Base-by-base conservation (phyloP, 2,888 invertebrate species). In the Myathropa florea region DNA sequence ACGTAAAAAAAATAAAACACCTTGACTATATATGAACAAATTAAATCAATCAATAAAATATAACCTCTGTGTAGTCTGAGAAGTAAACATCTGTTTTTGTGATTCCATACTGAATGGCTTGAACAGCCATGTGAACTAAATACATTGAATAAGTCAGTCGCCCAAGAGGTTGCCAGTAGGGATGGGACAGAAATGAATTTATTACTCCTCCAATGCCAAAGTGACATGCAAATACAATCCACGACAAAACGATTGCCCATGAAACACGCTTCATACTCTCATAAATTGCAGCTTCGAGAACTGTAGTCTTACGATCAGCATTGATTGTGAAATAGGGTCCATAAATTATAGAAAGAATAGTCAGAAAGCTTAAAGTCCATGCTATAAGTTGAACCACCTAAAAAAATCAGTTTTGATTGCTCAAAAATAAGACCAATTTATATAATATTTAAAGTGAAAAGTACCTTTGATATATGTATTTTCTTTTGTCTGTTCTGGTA, bases 191-290 rank as follows among this genome's bases (percentile, higher is more conserved):
- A 84, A 92, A 91, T 71, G 91, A 89, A 24, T 93, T 92, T 23
- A 93, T 88, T 2, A 91, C 53, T 2, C 92, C 93, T 0, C 93
- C 92, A 61, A 91, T 91, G 1, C 91, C 92, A 75, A 92, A 92
- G 76, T 91, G 90, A 55, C 93, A 93, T 30, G 92, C 91, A 90
- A 92, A 92, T 18, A 92, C 91, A 46, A 92, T 91, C 91, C 92
- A 92, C 1, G 90, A 91, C 33, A 92, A 89, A 30, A 90, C 76
- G 1, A 91, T 18, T 12, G 91, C 90, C 92, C 92, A 92, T 2
- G 90, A 85, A 28, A 89, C 88, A 33, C 93, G 90, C 81, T 90
- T 91, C 0, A 92, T 83, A 1, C 91, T 90, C 88, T 92, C 92
- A 79, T 90, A 92, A 46, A 93, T 65, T 14, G 92, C 92, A 60